These are phyloP conservation scores for Edolisoma coerulescens DNA, from an alignment of 2,113 vertebrate genomes.

Conservation along the genomic window DNA sequence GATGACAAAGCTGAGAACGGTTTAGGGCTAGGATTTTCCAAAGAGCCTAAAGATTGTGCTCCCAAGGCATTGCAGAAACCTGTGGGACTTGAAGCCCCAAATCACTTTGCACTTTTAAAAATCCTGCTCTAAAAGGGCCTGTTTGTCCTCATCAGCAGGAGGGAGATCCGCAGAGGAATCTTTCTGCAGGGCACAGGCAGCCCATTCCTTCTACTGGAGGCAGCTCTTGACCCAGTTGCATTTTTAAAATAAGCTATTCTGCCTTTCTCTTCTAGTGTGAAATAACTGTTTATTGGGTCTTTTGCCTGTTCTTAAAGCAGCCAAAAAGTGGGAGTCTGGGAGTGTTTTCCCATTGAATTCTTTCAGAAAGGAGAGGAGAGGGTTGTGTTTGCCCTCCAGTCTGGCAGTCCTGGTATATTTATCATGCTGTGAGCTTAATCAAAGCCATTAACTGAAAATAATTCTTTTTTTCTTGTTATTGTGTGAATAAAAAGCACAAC, in stretches of 20 bases:
- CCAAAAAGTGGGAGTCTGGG: neutral
- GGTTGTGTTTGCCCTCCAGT: neutral
- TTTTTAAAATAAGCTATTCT: constrained; percentile 32
- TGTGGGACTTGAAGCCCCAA: neutral
- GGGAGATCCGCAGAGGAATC: neutral
- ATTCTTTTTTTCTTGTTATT: neutral
- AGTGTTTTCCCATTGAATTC: neutral
- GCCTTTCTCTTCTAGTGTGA: neutral
- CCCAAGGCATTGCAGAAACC: neutral
- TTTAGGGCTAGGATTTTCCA: neutral
- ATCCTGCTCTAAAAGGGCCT: constrained; percentile 6
- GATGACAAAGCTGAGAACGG: neutral
- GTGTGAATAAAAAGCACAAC: neutral
- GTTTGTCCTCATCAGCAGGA: constrained; percentile 47
- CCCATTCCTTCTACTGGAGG: constrained; percentile 42
- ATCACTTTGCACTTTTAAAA: constrained; percentile 20
- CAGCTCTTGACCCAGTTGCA: constrained; percentile 62
- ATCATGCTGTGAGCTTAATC: neutral
- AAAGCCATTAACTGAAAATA: neutral
- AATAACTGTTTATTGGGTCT: constrained; percentile 7
- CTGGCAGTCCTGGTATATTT: neutral
- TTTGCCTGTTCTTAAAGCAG: neutral
- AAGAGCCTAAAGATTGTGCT: neutral
- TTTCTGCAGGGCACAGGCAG: constrained; percentile 9
- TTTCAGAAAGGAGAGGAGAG: neutral